Conservation (phyloP, 2,888 invertebrate genomes). For the Lepeophtheirus nordmannii region DNA sequence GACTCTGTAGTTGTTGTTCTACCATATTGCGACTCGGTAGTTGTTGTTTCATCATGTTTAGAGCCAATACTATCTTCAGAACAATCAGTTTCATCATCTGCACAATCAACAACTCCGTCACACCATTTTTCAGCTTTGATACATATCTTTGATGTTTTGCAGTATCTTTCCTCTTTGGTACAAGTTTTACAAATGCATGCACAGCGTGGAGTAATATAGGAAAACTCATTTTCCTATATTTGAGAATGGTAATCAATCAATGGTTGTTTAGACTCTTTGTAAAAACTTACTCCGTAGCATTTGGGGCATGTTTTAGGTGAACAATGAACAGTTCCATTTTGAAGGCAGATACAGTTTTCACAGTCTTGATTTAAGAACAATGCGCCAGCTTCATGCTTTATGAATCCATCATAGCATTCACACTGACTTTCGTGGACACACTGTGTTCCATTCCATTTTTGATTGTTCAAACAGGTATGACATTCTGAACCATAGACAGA, state of each 20-base stretch:
- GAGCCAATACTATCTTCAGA: conserved; percentile 8
- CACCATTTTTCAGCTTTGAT: conserved; percentile 57
- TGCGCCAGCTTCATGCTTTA: neutral
- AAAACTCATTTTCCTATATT: conserved; percentile 27
- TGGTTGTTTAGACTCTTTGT: neutral
- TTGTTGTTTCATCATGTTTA: neutral
- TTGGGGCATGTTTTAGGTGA: conserved; percentile 47
- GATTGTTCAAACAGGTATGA: conserved; percentile 38
- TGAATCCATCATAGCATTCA: conserved; percentile 56
- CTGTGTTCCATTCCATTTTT: conserved; percentile 55
- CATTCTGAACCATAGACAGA: conserved; percentile 30
- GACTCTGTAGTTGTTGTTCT: neutral
- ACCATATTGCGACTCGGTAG: neutral
- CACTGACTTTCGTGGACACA: conserved; percentile 58
- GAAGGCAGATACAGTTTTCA: conserved; percentile 57
- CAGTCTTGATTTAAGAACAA: conserved; percentile 46
- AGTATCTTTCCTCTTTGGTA: conserved; percentile 47
- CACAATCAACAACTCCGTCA: conserved; percentile 61
- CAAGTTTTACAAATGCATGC: conserved; percentile 59
- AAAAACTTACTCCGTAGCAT: conserved; percentile 42
- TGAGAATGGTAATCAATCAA: no score
- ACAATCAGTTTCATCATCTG: conserved; percentile 62
- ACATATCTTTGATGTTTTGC: conserved; percentile 57
- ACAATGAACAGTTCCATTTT: conserved; percentile 56
- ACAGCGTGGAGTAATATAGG: conserved; percentile 45